Percentiles rank a stretch among this genome's conserved stretches.
These are phyloP conservation scores for Ryuthela nishihirai DNA, from an alignment of 2,888 invertebrate species.

Conservation along the genomic window DNA sequence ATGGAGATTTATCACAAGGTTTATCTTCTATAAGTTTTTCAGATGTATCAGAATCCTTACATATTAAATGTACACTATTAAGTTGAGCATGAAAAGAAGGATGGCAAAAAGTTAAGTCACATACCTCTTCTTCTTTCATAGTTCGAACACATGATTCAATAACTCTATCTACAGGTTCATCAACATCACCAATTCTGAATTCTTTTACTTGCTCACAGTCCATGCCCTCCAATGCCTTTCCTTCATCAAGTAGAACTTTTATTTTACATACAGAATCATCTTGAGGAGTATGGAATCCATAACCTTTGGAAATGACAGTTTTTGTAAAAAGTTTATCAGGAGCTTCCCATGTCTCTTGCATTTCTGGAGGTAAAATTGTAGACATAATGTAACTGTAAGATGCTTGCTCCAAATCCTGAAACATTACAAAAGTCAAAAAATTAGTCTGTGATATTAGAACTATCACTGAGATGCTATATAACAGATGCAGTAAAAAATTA, in stretches of 20 bases:
- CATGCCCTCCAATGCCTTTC: conserved; percentile 9
- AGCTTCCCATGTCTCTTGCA: too few relatives aligned
- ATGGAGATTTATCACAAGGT: too few relatives aligned
- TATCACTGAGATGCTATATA: too few relatives aligned
- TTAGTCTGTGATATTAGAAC: too few relatives aligned
- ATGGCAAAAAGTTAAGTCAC: conserved; percentile 18
- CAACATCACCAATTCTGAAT: conserved; percentile 31
- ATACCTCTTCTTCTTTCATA: conserved; percentile 36
- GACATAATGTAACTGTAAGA: too few relatives aligned
- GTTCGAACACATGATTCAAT: conserved; percentile 34
- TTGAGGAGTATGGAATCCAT: conserved; percentile 56
- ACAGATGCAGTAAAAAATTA: too few relatives aligned
- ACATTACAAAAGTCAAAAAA: too few relatives aligned
- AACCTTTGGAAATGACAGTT: conserved; percentile 47
- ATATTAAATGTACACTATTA: too few relatives aligned
- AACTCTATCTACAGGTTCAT: conserved; percentile 22
- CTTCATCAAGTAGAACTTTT: conserved; percentile 18
- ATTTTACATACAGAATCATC: conserved; percentile 57
- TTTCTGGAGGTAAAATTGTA: too few relatives aligned
- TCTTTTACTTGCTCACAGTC: conserved; percentile 13
- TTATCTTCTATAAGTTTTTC: too few relatives aligned
- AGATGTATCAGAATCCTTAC: too few relatives aligned
- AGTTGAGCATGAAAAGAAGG: conserved; percentile 5
- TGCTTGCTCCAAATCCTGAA: too few relatives aligned
- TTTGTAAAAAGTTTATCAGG: conserved; percentile 22